Conservation (phyloP, 1,140 invertebrate genomes). For the Acromyrmex charruanus region DNA sequence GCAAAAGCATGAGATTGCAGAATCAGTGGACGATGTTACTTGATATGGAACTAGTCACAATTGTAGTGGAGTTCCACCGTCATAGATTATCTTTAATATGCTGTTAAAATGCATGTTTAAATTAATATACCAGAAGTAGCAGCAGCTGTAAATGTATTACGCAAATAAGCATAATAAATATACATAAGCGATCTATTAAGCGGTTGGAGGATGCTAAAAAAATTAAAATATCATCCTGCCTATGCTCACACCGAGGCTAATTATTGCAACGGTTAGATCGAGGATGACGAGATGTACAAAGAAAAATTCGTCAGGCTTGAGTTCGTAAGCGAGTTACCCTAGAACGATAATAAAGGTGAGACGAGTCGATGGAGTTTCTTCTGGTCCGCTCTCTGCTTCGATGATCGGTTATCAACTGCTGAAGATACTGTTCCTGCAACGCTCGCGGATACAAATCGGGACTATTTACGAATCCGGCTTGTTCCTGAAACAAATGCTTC, state of each 20-base stretch:
- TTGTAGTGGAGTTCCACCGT: constrained; percentile 17
- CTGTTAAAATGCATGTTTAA: constrained; percentile 21
- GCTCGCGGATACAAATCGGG: constrained; percentile 81
- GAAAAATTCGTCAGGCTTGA: constrained; percentile 31
- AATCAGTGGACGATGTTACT: constrained; percentile 13
- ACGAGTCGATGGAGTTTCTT: constrained; percentile 83
- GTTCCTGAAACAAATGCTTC: constrained; percentile 83
- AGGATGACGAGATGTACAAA: constrained; percentile 21
- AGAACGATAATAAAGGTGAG: constrained; percentile 84
- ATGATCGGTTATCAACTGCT: constrained; percentile 70
- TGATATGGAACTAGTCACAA: constrained; percentile 4
- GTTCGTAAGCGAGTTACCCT: constrained; percentile 80
- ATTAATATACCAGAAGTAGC: constrained; percentile 43
- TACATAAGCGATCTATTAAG: constrained; percentile 23
- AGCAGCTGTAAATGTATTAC: constrained; percentile 34
- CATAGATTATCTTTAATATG: constrained; percentile 30
- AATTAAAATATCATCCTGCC: constrained; percentile 56
- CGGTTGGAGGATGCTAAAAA: constrained; percentile 30
- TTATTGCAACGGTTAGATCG: constrained; percentile 40
- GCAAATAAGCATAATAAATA: constrained; percentile 32
- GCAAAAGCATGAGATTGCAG: not conserved
- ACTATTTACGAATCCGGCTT: constrained; percentile 79
- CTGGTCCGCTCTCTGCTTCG: constrained; percentile 76
- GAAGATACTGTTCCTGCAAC: constrained; percentile 76
- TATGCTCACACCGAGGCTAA: constrained; percentile 81